Conservation (phyloP, 2,797 vertebrate species). For the Cossypha polioptera region DNA sequence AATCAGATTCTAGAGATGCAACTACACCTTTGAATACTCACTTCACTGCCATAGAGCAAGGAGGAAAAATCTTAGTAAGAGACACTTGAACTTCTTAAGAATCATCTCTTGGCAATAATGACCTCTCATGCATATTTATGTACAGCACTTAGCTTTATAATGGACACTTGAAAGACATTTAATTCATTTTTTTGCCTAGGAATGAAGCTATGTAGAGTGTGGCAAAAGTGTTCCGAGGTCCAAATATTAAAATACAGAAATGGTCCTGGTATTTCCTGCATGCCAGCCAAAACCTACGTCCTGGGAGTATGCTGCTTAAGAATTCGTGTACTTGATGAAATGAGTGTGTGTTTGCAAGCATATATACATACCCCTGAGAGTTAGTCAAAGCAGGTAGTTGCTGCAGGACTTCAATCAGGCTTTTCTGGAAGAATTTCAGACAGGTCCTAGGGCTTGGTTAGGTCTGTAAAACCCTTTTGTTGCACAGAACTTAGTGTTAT, state of each 20-base stretch:
- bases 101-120: slow-evolving; percentile 66
- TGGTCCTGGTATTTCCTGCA: slow-evolving; percentile 1
- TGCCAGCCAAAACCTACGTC: not conserved
- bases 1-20: not conserved
- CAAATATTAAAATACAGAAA: slow-evolving; percentile 41
- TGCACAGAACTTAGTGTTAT: slow-evolving; percentile 23
- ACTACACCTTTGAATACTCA: not conserved
- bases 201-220: slow-evolving; percentile 54
- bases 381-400: not conserved
- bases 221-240: slow-evolving; percentile 61
- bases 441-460: not conserved
- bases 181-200: not conserved
- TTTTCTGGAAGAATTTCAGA: slow-evolving; percentile 27
- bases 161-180: slow-evolving; percentile 65
- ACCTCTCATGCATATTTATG: slow-evolving; percentile 75
- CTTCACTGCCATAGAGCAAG: slow-evolving; percentile 15
- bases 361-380: not conserved
- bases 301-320: not conserved
- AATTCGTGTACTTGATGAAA: not conserved
- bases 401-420: not conserved
- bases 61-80: slow-evolving; percentile 67
- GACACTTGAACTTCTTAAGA: slow-evolving; percentile 72
- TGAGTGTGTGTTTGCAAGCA: not conserved
- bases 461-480: slow-evolving; percentile 48
- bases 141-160: slow-evolving; percentile 65